Percentiles rank a stretch among this genome's conserved stretches.
Evolutionary conservation across 2,113 vertebrate species (phyloP).

Genomic region (human): GRCh38 chr1:108501501-108502000

Average conservation of each 20-base stretch:
- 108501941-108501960: too few relatives aligned
- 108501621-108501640: neutral
- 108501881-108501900: too few relatives aligned
- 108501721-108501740: neutral
- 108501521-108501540: neutral
- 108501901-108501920: too few relatives aligned
- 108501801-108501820: neutral
- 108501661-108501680: neutral
- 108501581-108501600: neutral
- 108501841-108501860: too few relatives aligned
- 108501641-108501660: neutral
- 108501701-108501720: neutral
- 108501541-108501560: neutral
- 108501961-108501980: too few relatives aligned
- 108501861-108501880: too few relatives aligned
- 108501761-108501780: neutral
- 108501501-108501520: neutral
- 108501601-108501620: neutral
- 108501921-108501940: too few relatives aligned
- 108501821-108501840: too few relatives aligned
- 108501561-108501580: neutral
- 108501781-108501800: neutral
- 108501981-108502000: too few relatives aligned
- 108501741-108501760: neutral
- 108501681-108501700: neutral